Evolutionary conservation across 2,113 vertebrate species (phyloP), one percentile per base, ranked within the genome.

Genomic region (Passer montanus): DNA sequence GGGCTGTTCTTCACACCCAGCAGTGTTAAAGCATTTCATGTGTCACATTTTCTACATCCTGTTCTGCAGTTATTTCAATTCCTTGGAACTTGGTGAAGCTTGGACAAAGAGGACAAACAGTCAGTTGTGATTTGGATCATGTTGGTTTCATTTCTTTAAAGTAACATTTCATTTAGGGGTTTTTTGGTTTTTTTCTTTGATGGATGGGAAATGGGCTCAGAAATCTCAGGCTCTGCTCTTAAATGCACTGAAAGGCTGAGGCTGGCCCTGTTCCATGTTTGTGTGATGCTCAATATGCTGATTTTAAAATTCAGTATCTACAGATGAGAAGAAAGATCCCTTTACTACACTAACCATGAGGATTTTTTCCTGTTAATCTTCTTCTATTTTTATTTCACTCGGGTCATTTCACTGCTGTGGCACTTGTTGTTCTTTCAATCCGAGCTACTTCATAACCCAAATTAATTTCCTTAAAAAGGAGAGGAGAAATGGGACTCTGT

Each of bases 381-480:
- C n/a, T 70, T 49, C 81, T 92, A 19, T 76, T 93, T 96, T 88
- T 85, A 46, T 88, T 85, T 82, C 6, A 16, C 75, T 92, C 0
- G 0, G 50, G 75, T 93, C 50, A 33, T 72, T 91, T 90, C 53
- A 6, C 75, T 76, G 78, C 67, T 73, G 41, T 72, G 63, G 66
- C 53, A 73, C 74, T 93, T 83, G 46, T 41, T 90, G 59, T 46
- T 60, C 88, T 69, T 94, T 62, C 85, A 49, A 0, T 60, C 95
- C 1, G 3, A 87, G 78, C 53, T 64, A 18, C 82, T 93, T 88
- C 72, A 35, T 88, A 86, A 73, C n/a, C 26, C 79, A 63, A 73
- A 88, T 73, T 68, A 87, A 95, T 95, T 96, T 80, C 85, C 85
- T 94, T 92, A 58, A 73, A 62, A 85, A 93, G 79, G 3, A 85